Evolutionary conservation across 2,113 vertebrate species (phyloP).

Genomic region (Gallinago media): DNA sequence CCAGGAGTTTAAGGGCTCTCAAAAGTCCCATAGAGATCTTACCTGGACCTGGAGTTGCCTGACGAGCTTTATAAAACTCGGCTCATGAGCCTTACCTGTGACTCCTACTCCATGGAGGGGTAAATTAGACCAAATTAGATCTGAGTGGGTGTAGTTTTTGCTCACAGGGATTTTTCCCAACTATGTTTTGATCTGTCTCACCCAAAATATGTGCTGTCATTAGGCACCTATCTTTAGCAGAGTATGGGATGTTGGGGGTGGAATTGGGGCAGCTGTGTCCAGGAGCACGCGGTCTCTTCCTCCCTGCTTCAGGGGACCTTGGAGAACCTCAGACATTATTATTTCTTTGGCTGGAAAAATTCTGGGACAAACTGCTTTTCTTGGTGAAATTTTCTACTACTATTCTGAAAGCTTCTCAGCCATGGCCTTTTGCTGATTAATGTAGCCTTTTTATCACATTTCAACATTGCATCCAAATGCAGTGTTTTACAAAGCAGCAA

Average conservation of each 20-base stretch:
- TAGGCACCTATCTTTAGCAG: not conserved
- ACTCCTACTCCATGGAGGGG: not conserved
- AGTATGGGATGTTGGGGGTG: not conserved
- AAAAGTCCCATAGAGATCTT: not conserved
- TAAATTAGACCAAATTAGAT: not conserved
- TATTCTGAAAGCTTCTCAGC: conserved; percentile 21
- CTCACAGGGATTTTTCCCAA: not conserved
- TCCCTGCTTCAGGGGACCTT: not conserved
- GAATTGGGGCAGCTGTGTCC: not conserved
- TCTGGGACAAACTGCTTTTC: not conserved
- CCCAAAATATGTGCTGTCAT: not conserved
- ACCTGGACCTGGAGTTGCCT: not conserved
- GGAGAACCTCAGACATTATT: not conserved
- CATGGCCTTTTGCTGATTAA: conserved; percentile 60
- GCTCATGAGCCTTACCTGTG: not conserved
- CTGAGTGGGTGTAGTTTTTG: not conserved
- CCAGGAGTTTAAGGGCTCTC: not conserved
- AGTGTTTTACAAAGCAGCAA: conserved; percentile 52
- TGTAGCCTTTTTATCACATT: conserved; percentile 47
- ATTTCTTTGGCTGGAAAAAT: not conserved
- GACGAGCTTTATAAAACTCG: not conserved
- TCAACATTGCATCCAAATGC: conserved; percentile 35
- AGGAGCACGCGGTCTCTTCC: not conserved
- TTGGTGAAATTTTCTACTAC: not conserved
- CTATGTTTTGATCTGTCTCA: not conserved